phyloP scores from a whole-genome alignment of 2,113 vertebrate species.

The Cariama cristata region DNA sequence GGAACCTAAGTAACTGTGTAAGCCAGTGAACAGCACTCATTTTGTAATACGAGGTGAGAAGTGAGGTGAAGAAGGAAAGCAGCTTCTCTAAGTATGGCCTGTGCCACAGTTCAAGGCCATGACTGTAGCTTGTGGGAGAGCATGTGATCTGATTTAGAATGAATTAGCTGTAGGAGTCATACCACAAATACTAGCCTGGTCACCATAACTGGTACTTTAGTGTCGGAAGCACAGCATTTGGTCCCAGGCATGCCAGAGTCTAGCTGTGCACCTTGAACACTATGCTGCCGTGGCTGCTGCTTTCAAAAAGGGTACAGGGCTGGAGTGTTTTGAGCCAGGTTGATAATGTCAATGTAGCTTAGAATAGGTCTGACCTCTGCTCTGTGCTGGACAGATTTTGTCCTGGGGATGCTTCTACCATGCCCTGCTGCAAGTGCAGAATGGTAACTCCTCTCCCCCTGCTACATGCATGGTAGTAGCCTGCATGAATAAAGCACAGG shows the following conservation, averaged over 20 bases:
- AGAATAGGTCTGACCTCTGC: not conserved
- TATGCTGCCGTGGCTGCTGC: not conserved
- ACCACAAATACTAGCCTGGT: not conserved
- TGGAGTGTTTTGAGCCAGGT: not conserved
- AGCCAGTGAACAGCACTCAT: not conserved
- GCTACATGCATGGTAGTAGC: too few species aligned
- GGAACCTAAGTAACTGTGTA: not conserved
- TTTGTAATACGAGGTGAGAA: not conserved
- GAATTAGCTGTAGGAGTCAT: not conserved
- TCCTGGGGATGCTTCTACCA: not conserved
- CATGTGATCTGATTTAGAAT: not conserved
- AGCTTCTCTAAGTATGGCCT: not conserved
- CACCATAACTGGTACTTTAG: not conserved
- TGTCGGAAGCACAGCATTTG: not conserved
- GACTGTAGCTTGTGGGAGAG: not conserved
- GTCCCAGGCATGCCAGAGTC: not conserved
- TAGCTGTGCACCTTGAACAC: not conserved
- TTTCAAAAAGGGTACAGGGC: not conserved
- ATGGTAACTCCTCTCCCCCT: not conserved
- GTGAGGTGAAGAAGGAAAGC: not conserved
- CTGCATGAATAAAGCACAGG: not conserved
- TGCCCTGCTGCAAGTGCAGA: not conserved
- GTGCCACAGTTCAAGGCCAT: not conserved
- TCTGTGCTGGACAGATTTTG: not conserved
- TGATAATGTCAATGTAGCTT: not conserved